A percentile compares a stretch with the other conserved stretches of the same genome.
These are phyloP conservation scores for Oscheius onirici DNA, from an alignment of 2,888 invertebrate species.

Conservation along the genomic window DNA sequence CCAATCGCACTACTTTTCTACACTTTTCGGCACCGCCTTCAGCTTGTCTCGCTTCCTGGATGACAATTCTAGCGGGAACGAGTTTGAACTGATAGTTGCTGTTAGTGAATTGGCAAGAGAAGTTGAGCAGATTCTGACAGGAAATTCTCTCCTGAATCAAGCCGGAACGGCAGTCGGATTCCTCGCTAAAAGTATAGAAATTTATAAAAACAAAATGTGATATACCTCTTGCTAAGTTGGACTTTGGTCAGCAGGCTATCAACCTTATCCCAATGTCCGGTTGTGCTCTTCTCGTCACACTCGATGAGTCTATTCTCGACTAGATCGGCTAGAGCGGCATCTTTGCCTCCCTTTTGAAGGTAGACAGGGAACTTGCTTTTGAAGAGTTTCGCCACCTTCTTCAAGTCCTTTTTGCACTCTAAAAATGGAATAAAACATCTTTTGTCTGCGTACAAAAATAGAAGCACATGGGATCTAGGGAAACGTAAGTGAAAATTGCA, in stretches of 20 bases:
- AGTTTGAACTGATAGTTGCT: slow-evolving; percentile 59
- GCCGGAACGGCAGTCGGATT: slow-evolving; percentile 68
- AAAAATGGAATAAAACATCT: neutral
- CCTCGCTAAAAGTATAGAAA: slow-evolving; percentile 56
- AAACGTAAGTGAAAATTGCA: neutral
- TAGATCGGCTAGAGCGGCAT: slow-evolving; percentile 49
- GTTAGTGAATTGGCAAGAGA: slow-evolving; percentile 67
- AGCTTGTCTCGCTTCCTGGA: slow-evolving; percentile 66
- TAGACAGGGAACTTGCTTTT: slow-evolving; percentile 65
- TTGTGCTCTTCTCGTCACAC: slow-evolving; percentile 53
- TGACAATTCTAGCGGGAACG: slow-evolving; percentile 57
- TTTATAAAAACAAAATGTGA: neutral
- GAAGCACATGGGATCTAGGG: neutral
- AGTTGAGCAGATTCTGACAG: slow-evolving; percentile 65
- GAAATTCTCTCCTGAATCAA: slow-evolving; percentile 68
- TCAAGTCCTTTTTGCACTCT: slow-evolving; percentile 38
- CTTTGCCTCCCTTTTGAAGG: slow-evolving; percentile 55
- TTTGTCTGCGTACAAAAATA: neutral
- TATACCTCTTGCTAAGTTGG: slow-evolving; percentile 52
- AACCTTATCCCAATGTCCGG: slow-evolving; percentile 58
- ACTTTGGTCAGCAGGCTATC: slow-evolving; percentile 50
- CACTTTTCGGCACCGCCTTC: slow-evolving; percentile 69
- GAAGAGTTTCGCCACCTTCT: slow-evolving; percentile 60
- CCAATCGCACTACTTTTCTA: slow-evolving; percentile 60
- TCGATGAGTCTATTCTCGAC: slow-evolving; percentile 54